Conservation (phyloP, 2,113 vertebrate species). For the Tapirus terrestris region DNA sequence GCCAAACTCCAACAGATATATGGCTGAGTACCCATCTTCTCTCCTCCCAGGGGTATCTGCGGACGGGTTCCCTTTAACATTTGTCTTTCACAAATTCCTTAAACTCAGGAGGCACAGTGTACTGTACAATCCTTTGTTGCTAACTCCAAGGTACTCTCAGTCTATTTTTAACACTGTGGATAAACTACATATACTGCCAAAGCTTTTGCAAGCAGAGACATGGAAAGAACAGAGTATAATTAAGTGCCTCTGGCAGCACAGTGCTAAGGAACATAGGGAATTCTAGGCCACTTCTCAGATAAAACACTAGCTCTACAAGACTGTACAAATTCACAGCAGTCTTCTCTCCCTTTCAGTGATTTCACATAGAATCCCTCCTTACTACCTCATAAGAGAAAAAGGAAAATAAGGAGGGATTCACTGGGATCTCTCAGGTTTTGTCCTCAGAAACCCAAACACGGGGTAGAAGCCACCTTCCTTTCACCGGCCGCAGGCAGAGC, state of each 20-base stretch:
- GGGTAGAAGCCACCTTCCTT: neutral
- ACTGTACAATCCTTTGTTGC: neutral
- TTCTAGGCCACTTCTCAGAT: neutral
- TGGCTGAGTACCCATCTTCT: neutral
- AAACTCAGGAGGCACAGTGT: neutral
- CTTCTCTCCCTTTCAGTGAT: neutral
- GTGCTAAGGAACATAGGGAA: constrained; percentile 49
- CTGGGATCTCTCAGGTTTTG: neutral
- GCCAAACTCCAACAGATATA: neutral
- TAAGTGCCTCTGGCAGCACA: constrained; percentile 49
- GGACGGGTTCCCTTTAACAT: neutral
- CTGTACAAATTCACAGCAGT: constrained; percentile 12
- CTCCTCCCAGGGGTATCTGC: neutral
- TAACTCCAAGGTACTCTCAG: constrained; percentile 38
- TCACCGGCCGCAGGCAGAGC: neutral
- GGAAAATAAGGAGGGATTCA: neutral
- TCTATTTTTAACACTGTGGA: constrained; percentile 71
- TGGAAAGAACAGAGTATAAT: constrained; percentile 64
- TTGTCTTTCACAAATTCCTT: constrained; percentile 40
- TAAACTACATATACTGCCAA: constrained; percentile 60
- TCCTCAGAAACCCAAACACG: neutral
- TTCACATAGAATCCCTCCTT: constrained; percentile 42
- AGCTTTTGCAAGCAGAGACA: constrained; percentile 63
- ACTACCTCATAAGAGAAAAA: neutral
- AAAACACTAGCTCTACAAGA: neutral